A percentile compares a stretch with the other conserved stretches of the same genome.
phyloP scores from a whole-genome alignment of 2,888 invertebrate species.

The Plutella xylostella region DNA sequence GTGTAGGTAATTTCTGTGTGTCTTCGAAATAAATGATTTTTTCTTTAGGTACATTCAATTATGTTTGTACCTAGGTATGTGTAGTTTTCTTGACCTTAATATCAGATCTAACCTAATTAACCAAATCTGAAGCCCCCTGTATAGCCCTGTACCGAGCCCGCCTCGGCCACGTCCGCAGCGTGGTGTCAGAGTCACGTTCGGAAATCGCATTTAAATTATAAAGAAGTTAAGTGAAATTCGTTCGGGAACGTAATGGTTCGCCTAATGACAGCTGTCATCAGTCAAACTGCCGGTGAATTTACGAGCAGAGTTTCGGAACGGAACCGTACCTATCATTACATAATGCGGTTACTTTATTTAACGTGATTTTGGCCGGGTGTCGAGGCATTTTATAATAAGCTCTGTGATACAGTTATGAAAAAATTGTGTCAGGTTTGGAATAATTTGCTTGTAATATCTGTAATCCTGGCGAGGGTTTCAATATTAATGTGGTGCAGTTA shows the following conservation, averaged over 20 bases:
- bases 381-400: too few relatives aligned
- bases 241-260: constrained; percentile 20
- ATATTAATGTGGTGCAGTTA: too few relatives aligned
- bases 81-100: background rate
- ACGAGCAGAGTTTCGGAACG: constrained; percentile 11
- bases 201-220: constrained; percentile 61
- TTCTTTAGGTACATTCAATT: background rate
- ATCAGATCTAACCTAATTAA: too few relatives aligned
- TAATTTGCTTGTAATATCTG: too few relatives aligned
- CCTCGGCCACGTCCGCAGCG: constrained; percentile 23
- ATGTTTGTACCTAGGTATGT: background rate
- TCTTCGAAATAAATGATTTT: too few relatives aligned
- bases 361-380: too few relatives aligned
- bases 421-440: too few relatives aligned
- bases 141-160: constrained; percentile 5
- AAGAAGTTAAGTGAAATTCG: constrained; percentile 55
- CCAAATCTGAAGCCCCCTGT: constrained; percentile 21
- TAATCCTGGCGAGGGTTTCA: too few relatives aligned
- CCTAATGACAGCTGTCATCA: constrained; percentile 37
- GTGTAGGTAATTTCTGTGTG: too few relatives aligned
- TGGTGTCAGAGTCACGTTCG: constrained; percentile 59
- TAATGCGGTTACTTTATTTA: constrained; percentile 7
- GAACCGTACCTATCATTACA: background rate
- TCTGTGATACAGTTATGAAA: too few relatives aligned
- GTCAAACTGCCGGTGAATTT: constrained; percentile 20